Base-by-base conservation (phyloP, 2,888 invertebrate species). In the Dorcus parallelipipedus region DNA sequence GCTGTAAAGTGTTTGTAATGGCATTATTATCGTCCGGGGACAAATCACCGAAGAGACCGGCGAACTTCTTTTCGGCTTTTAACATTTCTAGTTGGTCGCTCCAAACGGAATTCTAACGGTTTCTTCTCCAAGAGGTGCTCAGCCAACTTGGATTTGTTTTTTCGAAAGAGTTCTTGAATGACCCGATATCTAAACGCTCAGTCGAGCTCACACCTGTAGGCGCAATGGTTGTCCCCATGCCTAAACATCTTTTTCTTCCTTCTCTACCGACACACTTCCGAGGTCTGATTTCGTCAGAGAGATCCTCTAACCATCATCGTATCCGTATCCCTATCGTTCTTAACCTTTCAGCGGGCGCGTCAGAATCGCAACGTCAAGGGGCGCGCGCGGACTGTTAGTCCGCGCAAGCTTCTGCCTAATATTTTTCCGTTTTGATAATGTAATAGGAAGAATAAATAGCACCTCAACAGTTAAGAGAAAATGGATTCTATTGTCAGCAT, bases 21-120 rank as follows among this genome's bases (percentile, higher is more conserved):
- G 52, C 52, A n/a, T 40, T 2, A 43, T 56, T 9, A 20, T 58
- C 58, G 2, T 10, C 17, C 9, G 49, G 54, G 26, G 60, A 52
- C 9, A 38, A 33, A 3, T 33, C 33, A 20, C 47, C 14, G 9
- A 60, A 60, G 8, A 58, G 40, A n/a, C 39, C 42, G 3, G 14
- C 26, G 20, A 43, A 58, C 9, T 20, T 41, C 8, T 23, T 14
- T 20, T 49, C 10, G 8, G 58, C 49, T 1, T 38, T 50, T 3
- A 45, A 9, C 38, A 54, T 54, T 39, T 53, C 43, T 23, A 49
- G 57, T 42, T 5, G 40, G 10, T 38, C 9, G 23, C 33, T 17
- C n/a, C n/a, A n/a, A n/a, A 6, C 14, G n/a, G 9, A 3, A 10
- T 0, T 14, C 23, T 10, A 58, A 5, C 5, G 43, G 45, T 3